These are phyloP conservation scores for Gobionotothen gibberifrons DNA, from an alignment of 2,797 vertebrate species.

Conservation along the genomic window DNA sequence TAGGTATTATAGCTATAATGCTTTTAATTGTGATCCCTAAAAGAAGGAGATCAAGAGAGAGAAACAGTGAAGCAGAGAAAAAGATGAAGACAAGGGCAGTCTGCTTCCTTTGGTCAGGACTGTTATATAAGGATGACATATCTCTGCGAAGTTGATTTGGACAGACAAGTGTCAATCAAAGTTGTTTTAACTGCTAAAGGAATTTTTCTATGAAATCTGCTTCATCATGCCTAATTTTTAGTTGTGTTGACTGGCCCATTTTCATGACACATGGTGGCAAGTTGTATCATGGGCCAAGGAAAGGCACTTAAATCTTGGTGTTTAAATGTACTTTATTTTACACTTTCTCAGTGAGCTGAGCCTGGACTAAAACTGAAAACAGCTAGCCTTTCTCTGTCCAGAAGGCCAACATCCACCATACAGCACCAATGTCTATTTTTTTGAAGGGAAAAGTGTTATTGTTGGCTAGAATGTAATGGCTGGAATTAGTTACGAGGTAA, in stretches of 20 bases:
- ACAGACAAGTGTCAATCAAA: slow-evolving; percentile 23
- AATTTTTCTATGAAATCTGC: slow-evolving; percentile 1
- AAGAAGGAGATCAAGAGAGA: slow-evolving; percentile 9
- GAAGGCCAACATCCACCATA: background rate
- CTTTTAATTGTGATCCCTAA: slow-evolving; percentile 11
- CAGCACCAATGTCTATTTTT: background rate
- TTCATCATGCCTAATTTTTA: background rate
- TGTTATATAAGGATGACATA: slow-evolving; percentile 44
- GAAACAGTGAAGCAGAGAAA: background rate
- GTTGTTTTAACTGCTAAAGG: slow-evolving; percentile 8
- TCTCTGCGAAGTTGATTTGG: slow-evolving; percentile 32
- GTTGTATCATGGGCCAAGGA: no score
- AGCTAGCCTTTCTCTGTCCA: background rate
- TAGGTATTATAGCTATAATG: slow-evolving; percentile 22
- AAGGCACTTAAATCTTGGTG: no score
- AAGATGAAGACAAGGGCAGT: slow-evolving; percentile 25
- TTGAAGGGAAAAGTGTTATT: background rate
- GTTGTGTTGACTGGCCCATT: no score
- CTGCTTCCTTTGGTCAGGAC: slow-evolving; percentile 30
- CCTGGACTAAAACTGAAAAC: background rate
- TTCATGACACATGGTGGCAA: no score
- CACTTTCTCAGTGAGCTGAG: background rate
- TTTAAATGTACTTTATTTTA: background rate
- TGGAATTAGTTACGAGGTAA: background rate
- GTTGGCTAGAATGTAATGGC: background rate